These are phyloP conservation scores for Rhabdophis nuchalis DNA, from an alignment of 2,797 vertebrate species.

Conservation along the genomic window DNA sequence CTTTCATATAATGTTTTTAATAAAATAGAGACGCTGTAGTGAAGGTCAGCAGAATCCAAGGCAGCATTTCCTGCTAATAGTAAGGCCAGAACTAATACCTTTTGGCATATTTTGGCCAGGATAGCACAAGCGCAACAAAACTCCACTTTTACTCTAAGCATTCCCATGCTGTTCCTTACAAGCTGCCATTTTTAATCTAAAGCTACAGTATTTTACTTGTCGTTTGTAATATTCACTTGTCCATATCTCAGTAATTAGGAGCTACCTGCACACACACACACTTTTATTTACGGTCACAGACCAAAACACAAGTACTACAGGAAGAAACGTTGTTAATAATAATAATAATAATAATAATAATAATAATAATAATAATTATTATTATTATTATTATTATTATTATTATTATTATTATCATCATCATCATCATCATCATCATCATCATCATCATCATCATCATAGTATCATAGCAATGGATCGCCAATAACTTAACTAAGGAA, in stretches of 20 bases:
- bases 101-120: not conserved
- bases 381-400: too few species aligned
- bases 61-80: not conserved
- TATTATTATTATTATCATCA: too few species aligned
- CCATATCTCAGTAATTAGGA: not conserved
- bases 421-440: too few species aligned
- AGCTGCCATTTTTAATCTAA: not conserved
- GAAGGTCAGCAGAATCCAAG: not conserved
- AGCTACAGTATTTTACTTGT: not conserved
- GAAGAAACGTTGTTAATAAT: too few species aligned
- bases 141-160: not conserved
- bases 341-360: too few species aligned
- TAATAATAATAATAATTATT: too few species aligned
- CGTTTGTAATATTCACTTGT: not conserved
- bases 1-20: not conserved
- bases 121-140: not conserved
- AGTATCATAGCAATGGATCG: too few species aligned
- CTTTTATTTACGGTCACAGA: too few species aligned
- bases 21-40: not conserved
- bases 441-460: too few species aligned
- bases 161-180: not conserved
- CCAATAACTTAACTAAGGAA: too few species aligned
- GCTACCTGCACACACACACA: not conserved
- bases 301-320: too few species aligned
- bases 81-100: not conserved